phyloP scores from a whole-genome alignment of 2,797 vertebrate species.

The Sebastes aleutianus region DNA sequence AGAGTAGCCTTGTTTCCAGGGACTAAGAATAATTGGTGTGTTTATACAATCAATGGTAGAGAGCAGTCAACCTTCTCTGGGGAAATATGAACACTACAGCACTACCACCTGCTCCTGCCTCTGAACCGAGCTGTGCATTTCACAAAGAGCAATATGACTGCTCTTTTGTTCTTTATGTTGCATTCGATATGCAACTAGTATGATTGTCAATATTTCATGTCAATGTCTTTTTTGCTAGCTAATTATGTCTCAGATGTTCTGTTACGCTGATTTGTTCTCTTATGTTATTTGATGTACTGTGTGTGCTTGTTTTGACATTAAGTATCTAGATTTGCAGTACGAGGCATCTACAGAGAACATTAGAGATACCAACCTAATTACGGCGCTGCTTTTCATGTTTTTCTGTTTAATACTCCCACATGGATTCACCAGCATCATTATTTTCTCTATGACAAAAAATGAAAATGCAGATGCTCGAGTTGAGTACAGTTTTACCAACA shows the following conservation, averaged over 20 bases:
- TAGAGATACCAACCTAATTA: background rate
- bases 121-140: slow-evolving; percentile 24
- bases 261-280: background rate
- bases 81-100: slow-evolving; percentile 68
- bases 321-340: background rate
- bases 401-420: slow-evolving; percentile 1
- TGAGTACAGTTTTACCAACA: background rate
- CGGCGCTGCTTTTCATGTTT: background rate
- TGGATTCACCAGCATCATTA: slow-evolving; percentile 30
- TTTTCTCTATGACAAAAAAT: slow-evolving; percentile 13
- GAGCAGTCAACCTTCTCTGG: slow-evolving; percentile 58
- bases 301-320: background rate
- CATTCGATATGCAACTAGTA: background rate
- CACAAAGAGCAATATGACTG: slow-evolving; percentile 8
- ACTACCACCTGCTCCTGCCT: slow-evolving; percentile 58
- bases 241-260: background rate
- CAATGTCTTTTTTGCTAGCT: background rate
- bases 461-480: background rate
- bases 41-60: slow-evolving; percentile 71
- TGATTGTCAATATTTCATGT: slow-evolving; percentile 4
- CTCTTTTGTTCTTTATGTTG: slow-evolving; percentile 5
- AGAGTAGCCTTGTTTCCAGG: slow-evolving; percentile 53
- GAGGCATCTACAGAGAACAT: background rate
- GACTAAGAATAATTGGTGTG: slow-evolving; percentile 70
- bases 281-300: background rate